Conservation (phyloP, 2,113 vertebrate genomes). For the Solea senegalensis region DNA sequence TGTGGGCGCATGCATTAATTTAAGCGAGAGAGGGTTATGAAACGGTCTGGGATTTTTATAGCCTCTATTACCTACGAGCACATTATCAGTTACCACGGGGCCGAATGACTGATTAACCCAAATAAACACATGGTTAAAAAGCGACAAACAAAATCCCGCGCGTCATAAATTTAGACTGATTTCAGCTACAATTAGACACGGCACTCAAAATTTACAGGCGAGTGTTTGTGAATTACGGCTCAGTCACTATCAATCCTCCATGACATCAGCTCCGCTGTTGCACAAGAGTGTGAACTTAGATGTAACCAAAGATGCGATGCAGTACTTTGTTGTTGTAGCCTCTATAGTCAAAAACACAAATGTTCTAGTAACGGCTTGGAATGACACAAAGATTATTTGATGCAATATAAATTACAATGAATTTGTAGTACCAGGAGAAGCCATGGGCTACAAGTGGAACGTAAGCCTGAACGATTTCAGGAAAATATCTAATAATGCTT, state of each 20-base stretch:
- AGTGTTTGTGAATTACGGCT: not conserved
- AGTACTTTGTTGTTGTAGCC: no score
- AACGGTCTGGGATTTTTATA: conserved; percentile 27
- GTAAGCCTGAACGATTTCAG: no score
- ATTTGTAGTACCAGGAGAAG: no score
- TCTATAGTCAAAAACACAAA: not conserved
- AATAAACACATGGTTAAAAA: conserved; percentile 6
- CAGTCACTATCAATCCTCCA: not conserved
- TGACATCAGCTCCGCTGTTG: not conserved
- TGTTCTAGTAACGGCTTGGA: no score
- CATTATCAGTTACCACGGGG: not conserved
- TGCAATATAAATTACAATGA: no score
- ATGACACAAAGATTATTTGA: no score
- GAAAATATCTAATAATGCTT: no score
- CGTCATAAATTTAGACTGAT: not conserved
- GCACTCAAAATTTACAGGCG: not conserved
- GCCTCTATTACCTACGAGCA: conserved; percentile 13
- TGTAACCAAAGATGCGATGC: not conserved
- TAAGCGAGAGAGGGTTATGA: conserved; percentile 27
- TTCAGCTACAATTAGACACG: conserved; percentile 1
- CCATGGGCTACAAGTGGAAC: no score
- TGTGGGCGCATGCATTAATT: conserved; percentile 36
- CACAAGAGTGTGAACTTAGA: not conserved
- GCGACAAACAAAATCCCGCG: not conserved
- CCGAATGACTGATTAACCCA: not conserved